These are phyloP conservation scores for Epicauta chinensis DNA, from an alignment of 1,140 invertebrate genomes.

Conservation along the genomic window DNA sequence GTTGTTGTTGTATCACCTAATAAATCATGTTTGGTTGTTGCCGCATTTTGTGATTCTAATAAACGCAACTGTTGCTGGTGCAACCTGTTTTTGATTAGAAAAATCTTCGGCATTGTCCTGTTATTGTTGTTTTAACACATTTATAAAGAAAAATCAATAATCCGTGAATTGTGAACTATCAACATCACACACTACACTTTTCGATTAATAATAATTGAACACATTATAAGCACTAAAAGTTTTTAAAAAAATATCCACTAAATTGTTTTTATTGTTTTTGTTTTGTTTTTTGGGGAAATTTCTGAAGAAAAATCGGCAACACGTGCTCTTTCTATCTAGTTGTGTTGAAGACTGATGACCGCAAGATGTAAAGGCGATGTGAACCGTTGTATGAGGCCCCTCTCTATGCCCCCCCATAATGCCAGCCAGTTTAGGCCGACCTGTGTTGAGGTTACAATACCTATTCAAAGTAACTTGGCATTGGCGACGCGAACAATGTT, in stretches of 20 bases:
- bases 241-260: neutral
- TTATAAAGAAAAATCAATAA: neutral
- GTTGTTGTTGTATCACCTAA: constrained; percentile 40
- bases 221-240: neutral
- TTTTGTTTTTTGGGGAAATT: no score
- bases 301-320: neutral
- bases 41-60: constrained; percentile 67
- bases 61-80: constrained; percentile 79
- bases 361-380: constrained; percentile 32
- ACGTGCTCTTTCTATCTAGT: constrained; percentile 27
- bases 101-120: constrained; percentile 79
- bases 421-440: constrained; percentile 23
- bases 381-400: constrained; percentile 40
- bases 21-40: constrained; percentile 33
- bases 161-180: neutral
- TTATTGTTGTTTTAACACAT: neutral
- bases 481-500: constrained; percentile 6
- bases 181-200: neutral
- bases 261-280: no score
- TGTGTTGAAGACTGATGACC: constrained; percentile 41
- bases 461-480: constrained; percentile 34
- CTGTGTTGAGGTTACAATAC: constrained; percentile 32
- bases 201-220: no score
- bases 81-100: constrained; percentile 79
- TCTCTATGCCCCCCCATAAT: constrained; percentile 12